Evolutionary conservation across 2,113 vertebrate genomes (phyloP).

Genomic region (Sigmodon hispidus): DNA sequence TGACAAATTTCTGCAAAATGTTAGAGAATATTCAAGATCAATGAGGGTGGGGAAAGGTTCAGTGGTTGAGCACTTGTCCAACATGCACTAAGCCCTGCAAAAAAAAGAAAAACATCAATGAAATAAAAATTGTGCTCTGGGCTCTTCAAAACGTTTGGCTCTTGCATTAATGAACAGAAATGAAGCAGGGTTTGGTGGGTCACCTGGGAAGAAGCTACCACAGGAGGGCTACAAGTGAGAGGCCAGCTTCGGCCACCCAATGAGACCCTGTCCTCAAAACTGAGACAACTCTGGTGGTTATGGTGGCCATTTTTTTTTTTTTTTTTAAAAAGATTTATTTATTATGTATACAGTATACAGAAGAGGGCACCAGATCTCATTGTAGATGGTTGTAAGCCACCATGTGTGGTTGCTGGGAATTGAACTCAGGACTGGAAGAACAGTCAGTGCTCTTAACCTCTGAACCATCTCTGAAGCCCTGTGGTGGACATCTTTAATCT

Average conservation of each 20-base stretch:
- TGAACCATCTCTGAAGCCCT: too few relatives aligned
- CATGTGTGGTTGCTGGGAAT: too few relatives aligned
- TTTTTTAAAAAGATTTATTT: too few relatives aligned
- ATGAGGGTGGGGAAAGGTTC: too few relatives aligned
- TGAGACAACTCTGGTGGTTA: too few relatives aligned
- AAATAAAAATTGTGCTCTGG: neutral
- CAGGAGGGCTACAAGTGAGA: neutral
- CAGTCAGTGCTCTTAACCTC: too few relatives aligned
- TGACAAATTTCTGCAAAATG: conserved; percentile 92
- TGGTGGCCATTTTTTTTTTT: too few relatives aligned
- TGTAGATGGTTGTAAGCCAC: too few relatives aligned
- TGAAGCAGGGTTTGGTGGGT: neutral
- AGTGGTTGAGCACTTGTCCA: neutral
- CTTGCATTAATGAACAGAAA: neutral
- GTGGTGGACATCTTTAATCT: neutral
- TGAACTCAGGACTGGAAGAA: too few relatives aligned
- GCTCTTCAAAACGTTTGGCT: neutral
- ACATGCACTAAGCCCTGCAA: neutral
- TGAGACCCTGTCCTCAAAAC: neutral
- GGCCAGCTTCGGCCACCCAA: neutral
- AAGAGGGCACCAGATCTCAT: too few relatives aligned
- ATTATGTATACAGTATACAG: too few relatives aligned
- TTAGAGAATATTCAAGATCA: neutral
- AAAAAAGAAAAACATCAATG: neutral
- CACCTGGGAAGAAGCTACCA: neutral